Conservation (phyloP, 2,797 vertebrate genomes). For the Danio aesculapii region DNA sequence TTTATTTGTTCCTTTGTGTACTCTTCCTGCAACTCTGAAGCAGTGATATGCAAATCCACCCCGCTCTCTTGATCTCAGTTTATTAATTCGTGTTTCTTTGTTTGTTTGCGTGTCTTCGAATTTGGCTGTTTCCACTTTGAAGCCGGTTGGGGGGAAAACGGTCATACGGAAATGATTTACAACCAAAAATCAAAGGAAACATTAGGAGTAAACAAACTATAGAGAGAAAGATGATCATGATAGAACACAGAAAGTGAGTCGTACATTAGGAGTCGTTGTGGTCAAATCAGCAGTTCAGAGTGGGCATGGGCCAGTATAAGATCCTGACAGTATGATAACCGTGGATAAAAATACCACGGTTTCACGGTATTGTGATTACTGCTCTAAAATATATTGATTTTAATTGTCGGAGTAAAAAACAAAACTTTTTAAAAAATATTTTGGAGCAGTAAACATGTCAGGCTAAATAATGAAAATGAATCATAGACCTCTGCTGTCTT, state of each 20-base stretch:
- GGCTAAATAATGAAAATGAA: no score
- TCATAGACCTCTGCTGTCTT: no score
- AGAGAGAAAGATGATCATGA: background rate
- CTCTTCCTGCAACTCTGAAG: conserved; percentile 20
- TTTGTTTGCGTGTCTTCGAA: conserved; percentile 37
- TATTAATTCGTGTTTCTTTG: conserved; percentile 37
- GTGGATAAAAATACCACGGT: no score
- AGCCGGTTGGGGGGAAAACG: background rate
- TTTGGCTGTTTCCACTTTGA: conserved; percentile 30
- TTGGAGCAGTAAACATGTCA: no score
- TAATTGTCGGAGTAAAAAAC: no score
- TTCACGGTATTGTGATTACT: no score
- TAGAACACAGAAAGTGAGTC: background rate
- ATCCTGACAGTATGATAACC: no score
- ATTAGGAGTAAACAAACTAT: conserved; percentile 2
- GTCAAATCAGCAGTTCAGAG: conserved; percentile 50
- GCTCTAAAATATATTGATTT: no score
- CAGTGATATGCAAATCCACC: conserved; percentile 48
- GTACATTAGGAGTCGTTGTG: conserved; percentile 16
- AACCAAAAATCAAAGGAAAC: conserved; percentile 26
- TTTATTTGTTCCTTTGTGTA: conserved; percentile 47
- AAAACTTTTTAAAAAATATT: no score
- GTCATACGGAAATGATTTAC: background rate
- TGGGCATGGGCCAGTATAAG: no score
- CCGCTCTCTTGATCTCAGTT: conserved; percentile 36